Evolutionary conservation across 1,140 invertebrate genomes (phyloP).

Genomic region (Colletes latitarsis): DNA sequence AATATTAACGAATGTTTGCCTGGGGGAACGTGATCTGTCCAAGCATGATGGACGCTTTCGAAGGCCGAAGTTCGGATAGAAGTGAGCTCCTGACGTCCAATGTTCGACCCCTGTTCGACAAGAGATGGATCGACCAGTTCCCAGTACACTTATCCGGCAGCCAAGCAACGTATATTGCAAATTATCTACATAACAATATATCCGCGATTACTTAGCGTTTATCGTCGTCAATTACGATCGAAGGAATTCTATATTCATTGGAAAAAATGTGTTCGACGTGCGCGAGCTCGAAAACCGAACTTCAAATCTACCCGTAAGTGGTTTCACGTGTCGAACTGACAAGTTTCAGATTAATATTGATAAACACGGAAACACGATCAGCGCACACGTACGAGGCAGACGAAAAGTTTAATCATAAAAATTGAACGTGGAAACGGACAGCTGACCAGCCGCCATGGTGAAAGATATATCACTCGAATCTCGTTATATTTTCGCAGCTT

Average conservation of each 20-base stretch:
- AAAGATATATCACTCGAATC: conserved; percentile 47
- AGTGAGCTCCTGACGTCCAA: conserved; percentile 53
- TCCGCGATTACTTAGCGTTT: not conserved
- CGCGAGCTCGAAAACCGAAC: not conserved
- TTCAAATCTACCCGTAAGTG: conserved; percentile 19
- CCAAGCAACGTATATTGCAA: conserved; percentile 14
- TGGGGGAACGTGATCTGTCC: conserved; percentile 57
- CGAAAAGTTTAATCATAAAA: conserved; percentile 53
- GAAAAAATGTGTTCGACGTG: not conserved
- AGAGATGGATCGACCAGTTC: conserved; percentile 64
- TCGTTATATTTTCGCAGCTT: conserved; percentile 44
- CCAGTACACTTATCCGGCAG: conserved; percentile 44
- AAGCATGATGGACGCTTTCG: conserved; percentile 59
- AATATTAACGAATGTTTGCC: conserved; percentile 65
- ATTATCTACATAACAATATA: not conserved
- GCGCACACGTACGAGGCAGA: not conserved
- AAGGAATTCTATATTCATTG: too few relatives aligned
- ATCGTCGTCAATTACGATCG: too few relatives aligned
- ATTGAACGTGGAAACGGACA: conserved; percentile 44
- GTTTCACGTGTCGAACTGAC: conserved; percentile 25
- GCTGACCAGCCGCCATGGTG: conserved; percentile 18
- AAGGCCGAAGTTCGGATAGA: conserved; percentile 59
- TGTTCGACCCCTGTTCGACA: conserved; percentile 58
- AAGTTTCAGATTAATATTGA: conserved; percentile 42
- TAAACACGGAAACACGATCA: conserved; percentile 22